Conservation (phyloP, 2,113 vertebrate species). For the Hippocampus mohnikei region DNA sequence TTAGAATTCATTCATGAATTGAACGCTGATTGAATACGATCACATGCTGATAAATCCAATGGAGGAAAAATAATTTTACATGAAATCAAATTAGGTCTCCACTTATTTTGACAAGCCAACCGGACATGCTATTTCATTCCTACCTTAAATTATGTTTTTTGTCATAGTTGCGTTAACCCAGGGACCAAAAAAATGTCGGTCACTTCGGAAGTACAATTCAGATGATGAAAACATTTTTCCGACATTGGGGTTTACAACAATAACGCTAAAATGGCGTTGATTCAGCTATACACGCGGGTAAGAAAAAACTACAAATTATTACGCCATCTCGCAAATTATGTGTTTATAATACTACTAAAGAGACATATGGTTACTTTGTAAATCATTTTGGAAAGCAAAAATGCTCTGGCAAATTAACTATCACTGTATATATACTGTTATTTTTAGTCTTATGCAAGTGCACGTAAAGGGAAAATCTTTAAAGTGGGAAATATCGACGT, state of each 20-base stretch:
- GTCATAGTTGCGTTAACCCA: neutral
- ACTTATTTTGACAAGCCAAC: neutral
- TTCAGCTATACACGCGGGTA: slow-evolving; percentile 11
- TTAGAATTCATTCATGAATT: no score
- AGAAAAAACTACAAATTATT: neutral
- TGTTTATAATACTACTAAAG: neutral
- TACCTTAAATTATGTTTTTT: neutral
- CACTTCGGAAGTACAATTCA: neutral
- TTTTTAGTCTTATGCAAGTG: neutral
- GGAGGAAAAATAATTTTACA: neutral
- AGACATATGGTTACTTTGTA: slow-evolving; percentile 59
- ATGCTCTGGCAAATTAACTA: neutral
- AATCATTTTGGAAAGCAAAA: neutral
- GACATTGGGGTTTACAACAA: neutral
- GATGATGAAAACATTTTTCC: neutral
- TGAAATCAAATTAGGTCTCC: neutral
- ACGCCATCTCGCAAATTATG: neutral
- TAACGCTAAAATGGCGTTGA: neutral
- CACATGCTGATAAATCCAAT: neutral
- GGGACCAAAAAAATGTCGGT: neutral
- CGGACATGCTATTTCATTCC: neutral
- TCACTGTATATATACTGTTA: neutral
- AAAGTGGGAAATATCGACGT: neutral
- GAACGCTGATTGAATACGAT: neutral
- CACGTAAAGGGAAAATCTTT: neutral